Base-by-base conservation (phyloP, 2,888 invertebrate species). In the Aporophyla nigra region DNA sequence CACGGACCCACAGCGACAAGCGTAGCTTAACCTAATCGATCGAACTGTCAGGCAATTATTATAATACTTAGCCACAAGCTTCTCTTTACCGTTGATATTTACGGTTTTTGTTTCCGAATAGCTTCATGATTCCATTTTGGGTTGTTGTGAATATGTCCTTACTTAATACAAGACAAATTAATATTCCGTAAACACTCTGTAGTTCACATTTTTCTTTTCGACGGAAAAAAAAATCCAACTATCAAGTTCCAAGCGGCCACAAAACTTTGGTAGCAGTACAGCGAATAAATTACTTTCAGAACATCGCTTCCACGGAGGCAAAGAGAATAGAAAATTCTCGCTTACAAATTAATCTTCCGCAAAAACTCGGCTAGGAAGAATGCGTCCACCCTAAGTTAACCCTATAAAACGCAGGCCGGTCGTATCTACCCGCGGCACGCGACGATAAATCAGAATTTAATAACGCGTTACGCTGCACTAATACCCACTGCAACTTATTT, bases 371-470 rank as follows among this genome's bases (percentile, higher is more conserved):
- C 81, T 83, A 86, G 82, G 74, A 83, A 77, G 75, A 82, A 75
- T 74, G 67, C 74, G 82, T 70, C 75, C 74, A 53, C 85, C 87
- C 86, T 83, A 86, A 86, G 88, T 87, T 84, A 86, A 86, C 89
- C 87, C 90, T 86, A 90, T 90, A 90, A 92, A 92, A 90, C 83
- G 89, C 91, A 91, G 84, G 85, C 89, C 88, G 81, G 85, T 82
- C 88, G 74, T 90, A 91, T 92, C 91, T 89, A 84, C 87, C 84
- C 87, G 83, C 71, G 74, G 78, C 92, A 90, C 83, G 80, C 90
- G 82, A 82, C 87, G 62, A 88, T 92, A 92, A 93, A 93, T 92
- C 90, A 92, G 86, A 83, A 87, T 91, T 90, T 90, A 90, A 86
- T 90, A 91, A 90, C 88, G 82, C 88, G 86, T 84, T 83, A 87